These are phyloP conservation scores for Ditula angustiorana DNA, from an alignment of 2,888 invertebrate genomes.

Conservation along the genomic window DNA sequence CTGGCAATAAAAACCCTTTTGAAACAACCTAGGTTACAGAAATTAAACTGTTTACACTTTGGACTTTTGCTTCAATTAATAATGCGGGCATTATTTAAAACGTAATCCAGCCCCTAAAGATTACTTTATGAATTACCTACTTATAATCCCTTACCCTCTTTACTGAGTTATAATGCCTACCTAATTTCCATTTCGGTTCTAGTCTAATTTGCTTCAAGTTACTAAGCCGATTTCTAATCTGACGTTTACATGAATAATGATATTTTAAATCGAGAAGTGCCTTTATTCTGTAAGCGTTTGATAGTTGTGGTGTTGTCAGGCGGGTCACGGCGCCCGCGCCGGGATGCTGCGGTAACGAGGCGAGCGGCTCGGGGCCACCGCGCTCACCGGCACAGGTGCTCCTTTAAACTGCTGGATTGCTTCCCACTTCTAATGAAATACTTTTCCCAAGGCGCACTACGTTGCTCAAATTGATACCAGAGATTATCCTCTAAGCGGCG, in stretches of 20 bases:
- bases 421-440: conserved; percentile 71
- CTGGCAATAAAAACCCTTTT: background rate
- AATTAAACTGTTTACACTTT: background rate
- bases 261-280: background rate
- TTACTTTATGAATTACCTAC: conserved; percentile 10
- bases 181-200: conserved; percentile 8
- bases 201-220: conserved; percentile 17
- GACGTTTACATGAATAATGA: conserved; percentile 7
- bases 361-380: conserved; percentile 34
- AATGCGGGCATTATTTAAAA: background rate
- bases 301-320: conserved; percentile 19
- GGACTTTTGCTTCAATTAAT: background rate
- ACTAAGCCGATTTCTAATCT: conserved; percentile 13
- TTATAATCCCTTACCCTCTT: conserved; percentile 3
- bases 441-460: conserved; percentile 70
- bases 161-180: conserved; percentile 18
- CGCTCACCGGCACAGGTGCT: conserved; percentile 59
- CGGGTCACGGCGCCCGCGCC: conserved; percentile 23
- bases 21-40: background rate
- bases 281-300: conserved; percentile 1
- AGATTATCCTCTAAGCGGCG: conserved; percentile 75
- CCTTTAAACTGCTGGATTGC: conserved; percentile 54
- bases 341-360: conserved; percentile 22
- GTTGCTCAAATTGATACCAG: conserved; percentile 76
- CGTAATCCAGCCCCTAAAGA: conserved; percentile 7